Conservation (phyloP, 2,113 vertebrate genomes). For the Rhinolophus ferrumequinum region DNA sequence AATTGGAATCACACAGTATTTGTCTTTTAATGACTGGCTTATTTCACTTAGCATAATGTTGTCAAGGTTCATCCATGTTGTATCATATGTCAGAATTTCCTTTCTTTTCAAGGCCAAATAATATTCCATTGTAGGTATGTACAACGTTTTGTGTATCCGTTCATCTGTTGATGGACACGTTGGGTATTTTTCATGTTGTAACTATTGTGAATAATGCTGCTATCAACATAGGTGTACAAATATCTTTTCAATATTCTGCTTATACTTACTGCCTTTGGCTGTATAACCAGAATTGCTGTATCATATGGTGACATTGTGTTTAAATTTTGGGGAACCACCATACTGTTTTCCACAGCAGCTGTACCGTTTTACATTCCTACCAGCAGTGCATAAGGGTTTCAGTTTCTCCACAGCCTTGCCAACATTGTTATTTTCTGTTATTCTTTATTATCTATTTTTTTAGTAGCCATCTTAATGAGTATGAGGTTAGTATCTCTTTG, state of each 20-base stretch:
- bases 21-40: not conserved
- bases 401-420: not conserved
- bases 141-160: not conserved
- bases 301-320: not conserved
- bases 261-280: not conserved
- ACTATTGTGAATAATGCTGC: not conserved
- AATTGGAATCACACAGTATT: not conserved
- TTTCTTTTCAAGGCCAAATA: conserved; percentile 3
- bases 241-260: not conserved
- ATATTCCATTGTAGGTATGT: not conserved
- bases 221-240: not conserved
- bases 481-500: not conserved
- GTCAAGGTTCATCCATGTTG: not conserved
- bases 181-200: not conserved
- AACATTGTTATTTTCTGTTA: not conserved
- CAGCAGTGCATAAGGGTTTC: not conserved
- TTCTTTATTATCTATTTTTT: not conserved
- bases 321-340: not conserved
- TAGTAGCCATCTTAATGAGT: not conserved
- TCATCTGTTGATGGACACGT: not conserved
- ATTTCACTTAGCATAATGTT: not conserved
- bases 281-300: not conserved
- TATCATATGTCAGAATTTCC: not conserved
- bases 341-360: not conserved
- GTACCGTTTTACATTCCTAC: not conserved